Evolutionary conservation across 2,888 invertebrate species (phyloP), one percentile per base, ranked within the genome.

Genomic region (Mesorhabditis spiculigera): DNA sequence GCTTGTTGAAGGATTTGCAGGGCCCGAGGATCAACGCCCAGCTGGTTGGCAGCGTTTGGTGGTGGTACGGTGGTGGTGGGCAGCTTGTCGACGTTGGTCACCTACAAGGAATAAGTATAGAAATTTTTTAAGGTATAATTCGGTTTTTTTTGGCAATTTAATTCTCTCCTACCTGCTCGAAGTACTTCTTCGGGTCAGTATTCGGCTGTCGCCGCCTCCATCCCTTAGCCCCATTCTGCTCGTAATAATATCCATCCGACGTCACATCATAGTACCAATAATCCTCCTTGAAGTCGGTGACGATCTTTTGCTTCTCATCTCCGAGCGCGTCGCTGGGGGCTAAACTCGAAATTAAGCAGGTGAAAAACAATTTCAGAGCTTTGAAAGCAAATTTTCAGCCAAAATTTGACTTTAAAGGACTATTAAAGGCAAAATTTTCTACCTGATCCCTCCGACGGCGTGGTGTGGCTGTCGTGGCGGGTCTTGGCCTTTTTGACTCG

Each of bases 171-270:
- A 78, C 77, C 75, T 73, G 73, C 69, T 77, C 75, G 66, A 76
- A 76, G 50, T 72, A 71, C 69, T 79, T 72, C 45, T 75, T 74
- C 45, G 68, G 66, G 6, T 71, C 75, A 4, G 73, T 73, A 63
- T 78, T 76, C 16, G 80, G 78, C 73, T 75, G 71, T 42, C 80
- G 68, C 58, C 80, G 42, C n/a, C 80, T 61, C 80, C 80, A 80
- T 65, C 80, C 80, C 70, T 78, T 80, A 62, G 78, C 80, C 45
- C 85, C 85, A 68, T 81, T 83, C 73, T 82, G 81, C 70, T 85
- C 85, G 72, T 85, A 85, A 69, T 84, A 85, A 74, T 83, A 85
- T 13, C 85, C 85, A 68, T 84, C 82, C 61, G 81, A 77, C n/a
- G 78, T 77, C 5, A 78, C 78, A 69, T 85, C 85, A 71, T 85